phyloP scores from a whole-genome alignment of 2,113 vertebrate genomes.

The Seriola dumerili region DNA sequence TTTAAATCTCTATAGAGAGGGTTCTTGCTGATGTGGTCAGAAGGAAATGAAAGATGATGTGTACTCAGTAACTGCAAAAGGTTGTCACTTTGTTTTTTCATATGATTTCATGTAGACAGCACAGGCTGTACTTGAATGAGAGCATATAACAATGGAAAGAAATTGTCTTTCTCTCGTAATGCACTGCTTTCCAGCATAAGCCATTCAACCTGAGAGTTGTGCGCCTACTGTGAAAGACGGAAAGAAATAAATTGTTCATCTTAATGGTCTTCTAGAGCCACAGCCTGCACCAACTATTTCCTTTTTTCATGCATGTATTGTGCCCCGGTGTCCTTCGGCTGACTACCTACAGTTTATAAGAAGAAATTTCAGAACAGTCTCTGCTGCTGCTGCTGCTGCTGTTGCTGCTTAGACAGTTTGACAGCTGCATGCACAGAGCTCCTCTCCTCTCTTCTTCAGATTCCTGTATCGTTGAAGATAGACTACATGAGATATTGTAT shows the following conservation, averaged over 20 bases:
- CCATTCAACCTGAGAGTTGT: constrained; percentile 47
- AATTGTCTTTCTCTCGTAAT: constrained; percentile 66
- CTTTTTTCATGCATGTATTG: constrained; percentile 14
- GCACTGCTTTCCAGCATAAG: constrained; percentile 42
- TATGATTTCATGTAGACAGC: constrained; percentile 59
- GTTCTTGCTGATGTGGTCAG: constrained; percentile 55
- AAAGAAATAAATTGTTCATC: constrained; percentile 49
- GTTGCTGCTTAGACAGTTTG: constrained; percentile 35
- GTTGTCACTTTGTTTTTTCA: constrained; percentile 64
- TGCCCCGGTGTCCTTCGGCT: constrained; percentile 35
- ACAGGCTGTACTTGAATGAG: constrained; percentile 49
- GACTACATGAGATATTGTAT: constrained; percentile 53
- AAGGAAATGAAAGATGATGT: constrained; percentile 77
- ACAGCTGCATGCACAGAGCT: constrained; percentile 15
- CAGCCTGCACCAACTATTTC: constrained; percentile 39
- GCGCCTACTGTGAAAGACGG: constrained; percentile 15
- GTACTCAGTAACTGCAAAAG: constrained; percentile 70
- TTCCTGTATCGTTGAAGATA: constrained; percentile 34
- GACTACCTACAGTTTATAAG: constrained; percentile 42
- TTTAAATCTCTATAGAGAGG: constrained; percentile 69
- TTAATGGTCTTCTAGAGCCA: constrained; percentile 52
- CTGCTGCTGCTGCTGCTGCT: constrained; percentile 9
- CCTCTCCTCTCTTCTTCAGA: constrained; percentile 1
- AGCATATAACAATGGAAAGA: constrained; percentile 59
- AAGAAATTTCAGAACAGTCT: constrained; percentile 16